A percentile compares a stretch with the other conserved stretches of the same genome.
phyloP scores from a whole-genome alignment of 2,113 vertebrate species.

The Pithys albifrons region DNA sequence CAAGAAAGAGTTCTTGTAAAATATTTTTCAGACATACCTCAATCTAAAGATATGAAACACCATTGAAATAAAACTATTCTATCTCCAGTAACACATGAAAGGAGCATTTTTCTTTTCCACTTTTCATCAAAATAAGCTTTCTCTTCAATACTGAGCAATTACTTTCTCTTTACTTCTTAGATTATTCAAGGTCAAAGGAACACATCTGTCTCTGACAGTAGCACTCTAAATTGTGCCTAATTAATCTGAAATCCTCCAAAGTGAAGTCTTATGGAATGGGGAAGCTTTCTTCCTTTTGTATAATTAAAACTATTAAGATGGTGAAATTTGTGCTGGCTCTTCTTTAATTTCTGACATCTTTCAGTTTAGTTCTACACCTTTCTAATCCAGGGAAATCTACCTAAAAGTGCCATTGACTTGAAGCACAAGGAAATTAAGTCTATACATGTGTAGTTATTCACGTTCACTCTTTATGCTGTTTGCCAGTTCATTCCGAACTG shows the following conservation, averaged over 20 bases:
- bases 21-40: not conserved
- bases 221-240: not conserved
- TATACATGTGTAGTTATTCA: not conserved
- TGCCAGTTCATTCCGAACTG: not conserved
- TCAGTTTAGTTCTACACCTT: not conserved
- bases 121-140: not conserved
- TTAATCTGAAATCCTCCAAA: not conserved
- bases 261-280: not conserved
- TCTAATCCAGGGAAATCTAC: not conserved
- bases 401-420: not conserved
- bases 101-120: not conserved
- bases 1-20: not conserved
- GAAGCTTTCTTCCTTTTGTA: not conserved
- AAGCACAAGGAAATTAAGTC: not conserved
- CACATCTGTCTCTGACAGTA: not conserved
- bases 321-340: not conserved
- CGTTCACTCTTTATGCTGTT: not conserved
- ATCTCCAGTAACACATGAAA: not conserved
- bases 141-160: not conserved
- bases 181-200: not conserved
- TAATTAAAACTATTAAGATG: not conserved
- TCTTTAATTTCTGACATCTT: not conserved
- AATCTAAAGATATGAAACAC: not conserved
- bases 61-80: not conserved
- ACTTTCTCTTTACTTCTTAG: not conserved